Base-by-base conservation (phyloP, 2,888 invertebrate species). In the Steinernema hermaphroditum region DNA sequence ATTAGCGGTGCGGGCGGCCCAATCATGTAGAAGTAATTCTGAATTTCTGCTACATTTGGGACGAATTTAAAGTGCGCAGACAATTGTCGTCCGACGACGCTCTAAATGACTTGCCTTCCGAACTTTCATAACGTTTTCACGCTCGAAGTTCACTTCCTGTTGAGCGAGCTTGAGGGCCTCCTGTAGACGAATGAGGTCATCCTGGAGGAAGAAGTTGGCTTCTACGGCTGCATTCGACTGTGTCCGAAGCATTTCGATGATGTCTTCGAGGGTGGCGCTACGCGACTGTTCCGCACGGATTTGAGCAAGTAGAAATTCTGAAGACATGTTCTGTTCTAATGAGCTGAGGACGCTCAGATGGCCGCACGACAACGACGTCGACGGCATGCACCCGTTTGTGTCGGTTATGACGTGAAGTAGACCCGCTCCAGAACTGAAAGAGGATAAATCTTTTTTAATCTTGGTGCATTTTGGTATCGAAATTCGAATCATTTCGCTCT, bases 201-300 rank as follows among this genome's bases (percentile, higher is more conserved):
- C 71, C 14, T 54, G 46, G 9, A 73, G 70, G n/a, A 46, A 57
- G 22, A 71, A 70, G 34, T 73, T 73, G 24, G 70, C 68, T 22
- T 73, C 46, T 12, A 70, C 57, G 19, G 73, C 69, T 6, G 73
- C 46, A 34, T 71, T 70, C 9, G 41, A 27, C 54, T 73, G 73
- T 9, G 70, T 34, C 49, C 69, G 46, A 29, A 73, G 44, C 43
- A 70, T 70, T 16, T 73, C 73, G 16, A 73, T 32, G 50, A 73
- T 71, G 27, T 73, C 73, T 54, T 73, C 73, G 4, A 73, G 70
- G 19, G 69, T 41, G 22, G 46, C 37, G n/a, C 50, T 70, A 12
- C 73, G 70, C 32, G 32, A 73, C 62, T 62, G 62, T 16, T 62
- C 62, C 27, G 62, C 62, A 16, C 34, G 62, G 16, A 62, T 32